Base-by-base conservation (phyloP, 2,797 vertebrate genomes). In the Parauchenoglanis ngamensis region DNA sequence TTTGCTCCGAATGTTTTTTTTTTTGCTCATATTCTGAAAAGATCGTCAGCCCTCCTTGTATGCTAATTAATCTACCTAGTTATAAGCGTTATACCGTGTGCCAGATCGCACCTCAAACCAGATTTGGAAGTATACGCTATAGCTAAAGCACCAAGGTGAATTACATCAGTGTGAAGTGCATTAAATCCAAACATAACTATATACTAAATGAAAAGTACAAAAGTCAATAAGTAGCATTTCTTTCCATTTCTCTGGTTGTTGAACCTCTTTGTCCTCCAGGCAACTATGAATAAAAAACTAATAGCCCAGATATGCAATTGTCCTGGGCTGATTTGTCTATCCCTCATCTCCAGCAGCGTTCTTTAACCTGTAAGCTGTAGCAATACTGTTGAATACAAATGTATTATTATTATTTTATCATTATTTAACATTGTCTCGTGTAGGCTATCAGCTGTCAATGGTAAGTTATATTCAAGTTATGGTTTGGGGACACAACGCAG, bases 1-100 rank as follows among this genome's bases (percentile, higher is more conserved):
- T 72, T 72, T 70, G 35, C 68, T 40, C 67, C 7, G 2, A 73
- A 73, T 0, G 40, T 40, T 40, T 40, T 3, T 44, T 44, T 0
- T 75, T 13, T n/a, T n/a, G 72, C 75, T 31, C 28, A 77, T 28
- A 49, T 75, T 75, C 68, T 25, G 72, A 52, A 56, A 77, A 56
- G 7, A 78, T 28, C 52, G 19, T 31, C 15, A 57, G 17, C 31
- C 15, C 17, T 56, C 15, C 49, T 78, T 31, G 76, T 52, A 75
- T 75, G 44, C 23, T 35, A 56, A 56, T 78, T 56, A 56, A 35
- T 57, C n/a, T 78, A n/a, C n/a, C 25, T 10, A 56, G n/a, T 21
- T 35, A 56, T 21, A 78, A 21, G 3, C 17, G 1, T 78, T 78
- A 28, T 56, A 77, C n/a, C 7, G 1, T 35, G 52, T 0, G 4